Evolutionary conservation across 2,113 vertebrate species (phyloP).

Genomic region (Oryzias woworae): DNA sequence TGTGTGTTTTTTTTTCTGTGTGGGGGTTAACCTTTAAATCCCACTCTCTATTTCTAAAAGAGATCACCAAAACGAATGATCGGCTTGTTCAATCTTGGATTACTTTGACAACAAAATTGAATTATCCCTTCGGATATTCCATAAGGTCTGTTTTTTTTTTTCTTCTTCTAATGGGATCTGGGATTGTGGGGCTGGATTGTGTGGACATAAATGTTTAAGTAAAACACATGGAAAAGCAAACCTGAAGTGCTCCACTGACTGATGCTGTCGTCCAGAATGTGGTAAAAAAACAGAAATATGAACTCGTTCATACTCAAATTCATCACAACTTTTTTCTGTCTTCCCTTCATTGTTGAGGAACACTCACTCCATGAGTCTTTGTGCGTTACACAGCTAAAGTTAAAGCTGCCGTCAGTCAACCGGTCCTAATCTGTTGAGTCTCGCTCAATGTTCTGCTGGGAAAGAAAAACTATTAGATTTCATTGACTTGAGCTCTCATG

Average conservation of each 20-base stretch:
- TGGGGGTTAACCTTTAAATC: not conserved
- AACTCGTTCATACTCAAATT: constrained; percentile 7
- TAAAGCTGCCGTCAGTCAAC: constrained; percentile 75
- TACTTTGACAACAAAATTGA: constrained; percentile 1
- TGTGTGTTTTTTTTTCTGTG: constrained; percentile 7
- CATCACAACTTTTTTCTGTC: constrained; percentile 21
- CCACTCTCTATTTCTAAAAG: not conserved
- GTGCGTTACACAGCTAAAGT: constrained; percentile 64
- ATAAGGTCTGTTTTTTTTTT: not conserved
- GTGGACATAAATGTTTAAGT: constrained; percentile 10
- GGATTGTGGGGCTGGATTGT: constrained; percentile 9
- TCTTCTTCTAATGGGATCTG: constrained; percentile 17
- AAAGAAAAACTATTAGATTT: constrained; percentile 69
- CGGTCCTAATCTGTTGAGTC: constrained; percentile 75
- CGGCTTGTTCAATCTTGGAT: not conserved
- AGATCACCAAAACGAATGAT: no score
- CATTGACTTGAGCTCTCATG: constrained; percentile 62
- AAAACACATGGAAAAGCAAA: not conserved
- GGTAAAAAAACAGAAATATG: constrained; percentile 1
- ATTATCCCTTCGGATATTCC: constrained; percentile 10
- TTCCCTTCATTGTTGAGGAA: constrained; percentile 26
- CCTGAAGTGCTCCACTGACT: not conserved
- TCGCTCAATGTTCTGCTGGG: constrained; percentile 63
- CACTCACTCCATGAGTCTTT: constrained; percentile 45
- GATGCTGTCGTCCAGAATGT: not conserved